Evolutionary conservation across 2,113 vertebrate species (phyloP).

Genomic region (Lonchura striata): DNA sequence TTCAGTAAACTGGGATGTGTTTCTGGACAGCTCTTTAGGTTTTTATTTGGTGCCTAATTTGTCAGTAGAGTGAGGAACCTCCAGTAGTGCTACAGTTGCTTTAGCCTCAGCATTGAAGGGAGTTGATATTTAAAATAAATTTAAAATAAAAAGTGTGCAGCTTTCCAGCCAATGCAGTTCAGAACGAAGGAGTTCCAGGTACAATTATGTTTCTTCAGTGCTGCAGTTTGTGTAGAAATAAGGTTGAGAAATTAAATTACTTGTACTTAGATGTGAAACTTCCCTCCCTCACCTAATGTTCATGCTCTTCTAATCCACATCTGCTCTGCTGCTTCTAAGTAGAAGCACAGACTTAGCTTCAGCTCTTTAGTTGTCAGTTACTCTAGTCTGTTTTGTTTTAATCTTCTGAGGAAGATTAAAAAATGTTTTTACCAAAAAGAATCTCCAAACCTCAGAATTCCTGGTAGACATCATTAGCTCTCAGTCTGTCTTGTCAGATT

Average conservation of each 20-base stretch:
- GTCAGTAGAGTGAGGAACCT: background rate
- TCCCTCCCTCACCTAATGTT: background rate
- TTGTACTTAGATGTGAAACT: background rate
- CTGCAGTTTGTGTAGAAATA: background rate
- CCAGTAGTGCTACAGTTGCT: background rate
- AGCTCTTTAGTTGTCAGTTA: background rate
- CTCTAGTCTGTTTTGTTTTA: background rate
- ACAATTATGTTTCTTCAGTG: background rate
- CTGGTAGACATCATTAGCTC: background rate
- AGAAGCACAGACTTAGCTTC: background rate
- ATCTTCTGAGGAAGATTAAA: background rate
- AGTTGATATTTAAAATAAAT: background rate
- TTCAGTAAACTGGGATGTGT: background rate
- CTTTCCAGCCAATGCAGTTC: background rate
- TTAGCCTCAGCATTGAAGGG: background rate
- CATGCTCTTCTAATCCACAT: background rate
- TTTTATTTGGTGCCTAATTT: background rate
- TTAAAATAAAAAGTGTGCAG: background rate
- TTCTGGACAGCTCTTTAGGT: background rate
- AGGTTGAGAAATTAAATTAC: background rate
- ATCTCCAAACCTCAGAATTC: background rate
- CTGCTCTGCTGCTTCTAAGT: background rate
- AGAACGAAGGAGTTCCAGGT: background rate
- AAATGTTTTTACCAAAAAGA: background rate
- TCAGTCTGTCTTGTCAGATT: background rate